Conservation (phyloP, 2,113 vertebrate species). For the Ciconia maguari region DNA sequence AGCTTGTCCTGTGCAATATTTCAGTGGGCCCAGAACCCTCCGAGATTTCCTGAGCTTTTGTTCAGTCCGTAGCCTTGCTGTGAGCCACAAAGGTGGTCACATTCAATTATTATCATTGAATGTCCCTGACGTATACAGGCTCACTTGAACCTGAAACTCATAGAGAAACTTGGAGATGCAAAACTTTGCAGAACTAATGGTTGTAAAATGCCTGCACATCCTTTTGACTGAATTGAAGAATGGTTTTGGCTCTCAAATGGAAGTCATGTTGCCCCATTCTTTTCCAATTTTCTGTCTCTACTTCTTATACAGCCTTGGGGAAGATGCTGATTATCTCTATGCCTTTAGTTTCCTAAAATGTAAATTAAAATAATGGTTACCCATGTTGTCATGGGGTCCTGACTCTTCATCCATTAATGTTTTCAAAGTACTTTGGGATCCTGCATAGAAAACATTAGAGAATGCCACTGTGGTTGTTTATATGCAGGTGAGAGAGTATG, state of each 20-base stretch:
- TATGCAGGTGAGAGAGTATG: not conserved
- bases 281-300: not conserved
- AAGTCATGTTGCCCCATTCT: not conserved
- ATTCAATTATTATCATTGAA: not conserved
- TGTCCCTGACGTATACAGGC: not conserved
- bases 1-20: not conserved
- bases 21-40: not conserved
- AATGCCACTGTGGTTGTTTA: not conserved
- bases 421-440: not conserved
- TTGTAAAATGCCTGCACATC: not conserved
- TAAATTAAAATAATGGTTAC: not conserved
- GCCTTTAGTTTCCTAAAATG: not conserved
- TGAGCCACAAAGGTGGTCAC: not conserved
- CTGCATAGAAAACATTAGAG: not conserved
- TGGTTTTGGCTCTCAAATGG: not conserved
- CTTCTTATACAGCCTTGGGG: not conserved
- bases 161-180: not conserved
- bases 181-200: not conserved
- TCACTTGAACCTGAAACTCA: not conserved
- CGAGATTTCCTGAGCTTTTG: not conserved
- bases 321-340: not conserved
- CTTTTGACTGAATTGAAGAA: not conserved
- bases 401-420: not conserved
- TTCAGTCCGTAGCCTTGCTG: not conserved
- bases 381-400: not conserved